Conservation (phyloP, 2,797 vertebrate genomes). For the Phalanger gymnotis region DNA sequence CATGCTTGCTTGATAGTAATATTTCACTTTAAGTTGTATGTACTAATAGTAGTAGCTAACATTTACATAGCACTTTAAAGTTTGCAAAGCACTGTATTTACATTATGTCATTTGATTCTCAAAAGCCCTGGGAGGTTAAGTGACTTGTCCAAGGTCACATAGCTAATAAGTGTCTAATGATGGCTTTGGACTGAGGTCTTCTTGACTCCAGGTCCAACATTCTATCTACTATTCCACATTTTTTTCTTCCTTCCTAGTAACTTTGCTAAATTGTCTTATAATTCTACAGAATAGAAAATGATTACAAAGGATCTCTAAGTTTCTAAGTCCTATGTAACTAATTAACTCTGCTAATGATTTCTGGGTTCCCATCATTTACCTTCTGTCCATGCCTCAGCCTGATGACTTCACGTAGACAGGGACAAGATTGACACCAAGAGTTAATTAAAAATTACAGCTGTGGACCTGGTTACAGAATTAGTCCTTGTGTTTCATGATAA, state of each 20-base stretch:
- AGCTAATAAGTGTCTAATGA: background rate
- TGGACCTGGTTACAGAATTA: slow-evolving; percentile 29
- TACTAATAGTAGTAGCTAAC: background rate
- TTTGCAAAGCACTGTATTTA: background rate
- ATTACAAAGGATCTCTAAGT: slow-evolving; percentile 45
- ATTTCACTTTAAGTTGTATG: background rate
- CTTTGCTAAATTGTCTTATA: background rate
- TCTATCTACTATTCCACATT: background rate
- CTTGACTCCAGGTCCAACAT: background rate
- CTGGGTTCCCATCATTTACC: background rate
- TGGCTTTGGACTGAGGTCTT: background rate
- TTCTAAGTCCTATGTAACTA: slow-evolving; percentile 34
- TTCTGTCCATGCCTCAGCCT: background rate
- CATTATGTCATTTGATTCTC: background rate
- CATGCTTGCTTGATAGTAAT: slow-evolving; percentile 24
- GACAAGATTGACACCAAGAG: background rate
- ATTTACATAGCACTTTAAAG: background rate
- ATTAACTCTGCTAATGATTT: slow-evolving; percentile 36
- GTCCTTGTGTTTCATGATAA: background rate
- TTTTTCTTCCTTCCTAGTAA: slow-evolving; percentile 38
- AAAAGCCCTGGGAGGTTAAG: background rate
- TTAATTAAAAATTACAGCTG: slow-evolving; percentile 20
- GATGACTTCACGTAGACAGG: background rate
- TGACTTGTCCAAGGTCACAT: background rate
- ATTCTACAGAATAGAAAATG: background rate